Percentiles rank a stretch among this genome's conserved stretches.
Evolutionary conservation across 2,797 vertebrate species (phyloP).

Genomic region (Melanotaenia parkinsoni): DNA sequence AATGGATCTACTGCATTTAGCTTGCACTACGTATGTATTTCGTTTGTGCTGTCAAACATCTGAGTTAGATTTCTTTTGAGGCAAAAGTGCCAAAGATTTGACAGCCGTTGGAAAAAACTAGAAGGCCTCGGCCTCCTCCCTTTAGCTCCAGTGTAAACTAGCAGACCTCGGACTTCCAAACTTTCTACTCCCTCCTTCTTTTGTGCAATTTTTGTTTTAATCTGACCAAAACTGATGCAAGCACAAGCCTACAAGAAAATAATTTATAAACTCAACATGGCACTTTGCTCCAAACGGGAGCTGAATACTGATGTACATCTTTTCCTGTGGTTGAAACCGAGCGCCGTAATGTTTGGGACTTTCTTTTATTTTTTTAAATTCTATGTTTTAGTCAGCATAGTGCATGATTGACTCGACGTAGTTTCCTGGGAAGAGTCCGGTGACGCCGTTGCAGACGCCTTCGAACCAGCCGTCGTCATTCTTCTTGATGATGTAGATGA

Average conservation of each 20-base stretch:
- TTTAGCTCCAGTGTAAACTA: constrained; percentile 63
- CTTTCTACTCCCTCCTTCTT: constrained; percentile 24
- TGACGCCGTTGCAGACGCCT: constrained; percentile 95
- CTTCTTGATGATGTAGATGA: constrained; percentile 99
- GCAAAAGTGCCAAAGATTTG: constrained; percentile 15
- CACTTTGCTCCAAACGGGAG: constrained; percentile 68
- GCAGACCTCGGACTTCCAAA: constrained; percentile 42
- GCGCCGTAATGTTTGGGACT: constrained; percentile 13
- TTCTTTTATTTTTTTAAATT: not conserved
- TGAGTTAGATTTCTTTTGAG: constrained; percentile 22
- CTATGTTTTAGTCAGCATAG: constrained; percentile 90
- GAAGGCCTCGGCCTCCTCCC: constrained; percentile 26
- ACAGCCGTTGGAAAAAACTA: no score
- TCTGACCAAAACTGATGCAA: constrained; percentile 48
- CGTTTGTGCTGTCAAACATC: not conserved
- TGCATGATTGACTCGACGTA: constrained; percentile 99
- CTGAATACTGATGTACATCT: constrained; percentile 60
- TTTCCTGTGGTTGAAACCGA: constrained; percentile 49
- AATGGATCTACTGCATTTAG: constrained; percentile 22
- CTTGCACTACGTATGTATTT: constrained; percentile 19
- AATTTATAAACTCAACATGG: constrained; percentile 63
- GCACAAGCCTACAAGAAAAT: constrained; percentile 35
- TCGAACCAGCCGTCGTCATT: constrained; percentile 99
- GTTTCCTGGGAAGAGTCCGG: constrained; percentile 98
- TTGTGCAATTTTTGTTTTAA: constrained; percentile 46